phyloP scores from a whole-genome alignment of 2,113 vertebrate genomes.

The Callopanchax toddi region DNA sequence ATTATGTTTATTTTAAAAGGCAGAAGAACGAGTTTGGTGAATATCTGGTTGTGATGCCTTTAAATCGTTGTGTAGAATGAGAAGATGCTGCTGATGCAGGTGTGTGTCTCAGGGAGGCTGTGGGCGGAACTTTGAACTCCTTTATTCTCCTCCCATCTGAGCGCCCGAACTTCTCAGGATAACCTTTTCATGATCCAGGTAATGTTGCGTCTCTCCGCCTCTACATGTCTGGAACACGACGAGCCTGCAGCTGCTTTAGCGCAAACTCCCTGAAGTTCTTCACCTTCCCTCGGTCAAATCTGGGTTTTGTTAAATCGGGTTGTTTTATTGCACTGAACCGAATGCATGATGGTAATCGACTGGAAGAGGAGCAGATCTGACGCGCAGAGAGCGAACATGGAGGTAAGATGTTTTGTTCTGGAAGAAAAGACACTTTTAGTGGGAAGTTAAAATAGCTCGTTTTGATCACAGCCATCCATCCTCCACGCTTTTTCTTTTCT shows the following conservation, averaged over 20 bases:
- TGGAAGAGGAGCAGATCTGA: conserved; percentile 24
- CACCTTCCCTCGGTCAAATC: conserved; percentile 57
- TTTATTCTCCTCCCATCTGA: conserved; percentile 61
- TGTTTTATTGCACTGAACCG: not conserved
- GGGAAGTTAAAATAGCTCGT: conserved; percentile 43
- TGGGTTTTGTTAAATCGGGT: not conserved
- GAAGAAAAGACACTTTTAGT: conserved; percentile 4
- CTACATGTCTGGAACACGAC: conserved; percentile 14
- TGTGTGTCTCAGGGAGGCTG: conserved; percentile 51
- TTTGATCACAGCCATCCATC: not conserved
- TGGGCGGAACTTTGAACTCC: conserved; percentile 77
- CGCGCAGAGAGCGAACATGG: conserved; percentile 57
- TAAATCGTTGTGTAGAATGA: conserved; percentile 19
- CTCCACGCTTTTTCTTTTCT: not conserved
- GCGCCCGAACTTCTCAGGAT: conserved; percentile 51
- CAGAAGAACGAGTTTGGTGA: not conserved
- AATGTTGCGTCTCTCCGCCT: not conserved
- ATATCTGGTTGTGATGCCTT: conserved; percentile 36
- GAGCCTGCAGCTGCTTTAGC: conserved; percentile 18
- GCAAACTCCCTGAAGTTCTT: conserved; percentile 51
- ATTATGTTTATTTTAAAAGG: no score
- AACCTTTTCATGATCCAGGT: conserved; percentile 45
- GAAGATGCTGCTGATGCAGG: conserved; percentile 64
- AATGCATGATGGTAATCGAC: no score
- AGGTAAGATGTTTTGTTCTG: conserved; percentile 65